Evolutionary conservation across 2,888 invertebrate genomes (phyloP).

Genomic region (Cerastis rubricosa): DNA sequence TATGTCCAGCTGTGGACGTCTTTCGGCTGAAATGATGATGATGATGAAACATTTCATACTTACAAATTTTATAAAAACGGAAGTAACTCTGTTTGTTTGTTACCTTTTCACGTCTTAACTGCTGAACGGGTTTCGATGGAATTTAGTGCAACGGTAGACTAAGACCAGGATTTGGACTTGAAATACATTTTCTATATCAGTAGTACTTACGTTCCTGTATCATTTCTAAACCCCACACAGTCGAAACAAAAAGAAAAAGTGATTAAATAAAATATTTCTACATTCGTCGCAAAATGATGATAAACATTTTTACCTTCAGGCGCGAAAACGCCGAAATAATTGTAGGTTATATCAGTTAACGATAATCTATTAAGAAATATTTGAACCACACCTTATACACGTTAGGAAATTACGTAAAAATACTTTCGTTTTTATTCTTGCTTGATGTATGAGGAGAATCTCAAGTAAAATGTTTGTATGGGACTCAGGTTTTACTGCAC

Average conservation of each 20-base stretch:
- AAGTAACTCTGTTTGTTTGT: background rate
- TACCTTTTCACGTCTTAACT: background rate
- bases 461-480: slow-evolving; percentile 32
- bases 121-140: background rate
- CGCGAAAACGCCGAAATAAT: slow-evolving; percentile 34
- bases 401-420: slow-evolving; percentile 41
- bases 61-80: background rate
- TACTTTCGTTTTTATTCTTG: slow-evolving; percentile 52
- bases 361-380: slow-evolving; percentile 30
- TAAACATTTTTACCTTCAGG: slow-evolving; percentile 25
- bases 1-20: no score
- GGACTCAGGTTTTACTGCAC: slow-evolving; percentile 12
- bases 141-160: background rate
- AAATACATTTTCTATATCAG: background rate
- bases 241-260: background rate
- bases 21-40: no score
- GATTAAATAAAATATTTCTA: background rate
- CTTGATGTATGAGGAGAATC: slow-evolving; percentile 38
- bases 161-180: background rate
- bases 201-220: background rate
- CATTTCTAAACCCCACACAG: background rate
- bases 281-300: slow-evolving; percentile 27
- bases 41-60: no score
- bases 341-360: slow-evolving; percentile 38
- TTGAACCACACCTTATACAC: slow-evolving; percentile 19